Conservation (phyloP, 1,140 invertebrate genomes). For the Drosophila paulistorum region DNA sequence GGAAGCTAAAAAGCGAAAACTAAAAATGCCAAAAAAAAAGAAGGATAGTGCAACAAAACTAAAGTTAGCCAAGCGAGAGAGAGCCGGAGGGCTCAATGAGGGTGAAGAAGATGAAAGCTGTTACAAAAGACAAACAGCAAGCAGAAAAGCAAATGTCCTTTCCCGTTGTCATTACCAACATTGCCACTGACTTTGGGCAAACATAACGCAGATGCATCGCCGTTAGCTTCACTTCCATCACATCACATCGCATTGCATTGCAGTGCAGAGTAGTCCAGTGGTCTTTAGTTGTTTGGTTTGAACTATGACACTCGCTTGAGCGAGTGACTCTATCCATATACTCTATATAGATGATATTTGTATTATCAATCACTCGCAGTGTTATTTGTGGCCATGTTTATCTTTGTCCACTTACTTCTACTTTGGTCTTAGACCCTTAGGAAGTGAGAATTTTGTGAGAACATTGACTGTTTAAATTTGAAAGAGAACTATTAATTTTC, state of each 20-base stretch:
- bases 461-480: too few species aligned
- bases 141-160: conserved; percentile 5
- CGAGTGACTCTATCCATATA: neutral
- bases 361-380: conserved; percentile 1
- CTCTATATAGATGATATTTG: conserved; percentile 3
- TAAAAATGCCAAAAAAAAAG: conserved; percentile 15
- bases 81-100: neutral
- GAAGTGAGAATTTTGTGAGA: too few species aligned
- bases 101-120: neutral
- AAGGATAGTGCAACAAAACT: neutral
- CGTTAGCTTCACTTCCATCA: neutral
- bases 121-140: conserved; percentile 1
- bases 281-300: conserved; percentile 22
- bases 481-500: too few species aligned
- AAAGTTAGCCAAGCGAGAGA: conserved; percentile 10
- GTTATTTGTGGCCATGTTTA: neutral
- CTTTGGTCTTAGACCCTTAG: too few species aligned
- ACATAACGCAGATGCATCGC: conserved; percentile 9
- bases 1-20: conserved; percentile 37
- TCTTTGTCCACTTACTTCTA: neutral
- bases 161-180: conserved; percentile 5
- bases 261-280: conserved; percentile 13
- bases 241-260: too few species aligned
- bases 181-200: neutral
- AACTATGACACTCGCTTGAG: conserved; percentile 34